Evolutionary conservation across 2,113 vertebrate species (phyloP).

Genomic region (Athene noctua): DNA sequence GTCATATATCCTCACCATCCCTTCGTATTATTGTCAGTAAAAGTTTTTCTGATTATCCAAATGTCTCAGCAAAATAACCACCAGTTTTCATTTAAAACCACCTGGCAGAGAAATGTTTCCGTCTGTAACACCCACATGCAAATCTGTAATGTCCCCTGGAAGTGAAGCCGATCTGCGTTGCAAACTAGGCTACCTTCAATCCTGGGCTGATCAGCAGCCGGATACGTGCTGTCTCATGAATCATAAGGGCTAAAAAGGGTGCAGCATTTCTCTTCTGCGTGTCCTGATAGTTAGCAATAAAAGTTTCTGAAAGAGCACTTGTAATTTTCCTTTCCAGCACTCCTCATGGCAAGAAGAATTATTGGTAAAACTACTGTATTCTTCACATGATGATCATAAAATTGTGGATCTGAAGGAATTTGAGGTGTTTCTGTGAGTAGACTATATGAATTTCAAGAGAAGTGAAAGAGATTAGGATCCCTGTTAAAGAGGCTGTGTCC

Average conservation of each 20-base stretch:
- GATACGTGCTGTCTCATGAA: not conserved
- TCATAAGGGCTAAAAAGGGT: not conserved
- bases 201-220: not conserved
- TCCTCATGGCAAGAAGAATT: not conserved
- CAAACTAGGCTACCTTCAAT: not conserved
- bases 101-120: slow-evolving; percentile 20
- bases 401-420: not conserved
- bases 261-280: not conserved
- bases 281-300: not conserved
- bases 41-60: not conserved
- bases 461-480: not conserved
- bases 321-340: not conserved
- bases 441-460: not conserved
- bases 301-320: not conserved
- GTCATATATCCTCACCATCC: not conserved
- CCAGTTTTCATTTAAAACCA: slow-evolving; percentile 15
- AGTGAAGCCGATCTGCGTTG: not conserved
- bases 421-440: not conserved
- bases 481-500: rapidly evolving
- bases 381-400: not conserved
- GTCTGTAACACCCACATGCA: slow-evolving; percentile 1
- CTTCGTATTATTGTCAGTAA: not conserved
- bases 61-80: not conserved
- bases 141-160: not conserved
- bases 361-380: not conserved